These are phyloP conservation scores for Encarsia formosa DNA, from an alignment of 2,888 invertebrate species.

Conservation along the genomic window DNA sequence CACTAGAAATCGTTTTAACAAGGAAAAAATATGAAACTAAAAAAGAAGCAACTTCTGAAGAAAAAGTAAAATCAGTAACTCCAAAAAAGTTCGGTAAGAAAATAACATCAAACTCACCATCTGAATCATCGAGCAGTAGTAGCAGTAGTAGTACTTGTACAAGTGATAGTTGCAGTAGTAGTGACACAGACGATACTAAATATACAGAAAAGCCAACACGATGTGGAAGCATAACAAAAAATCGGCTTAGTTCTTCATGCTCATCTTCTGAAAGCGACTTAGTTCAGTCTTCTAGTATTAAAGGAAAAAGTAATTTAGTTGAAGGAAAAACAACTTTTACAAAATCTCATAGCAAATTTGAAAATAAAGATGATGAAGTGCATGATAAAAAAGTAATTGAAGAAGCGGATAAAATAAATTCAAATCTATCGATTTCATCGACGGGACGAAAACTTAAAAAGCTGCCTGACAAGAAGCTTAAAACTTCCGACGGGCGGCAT, in stretches of 20 bases:
- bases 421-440: slow-evolving; percentile 30
- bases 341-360: slow-evolving; percentile 38
- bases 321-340: neutral
- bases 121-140: slow-evolving; percentile 57
- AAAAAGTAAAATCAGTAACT: slow-evolving; percentile 32
- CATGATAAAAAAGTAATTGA: slow-evolving; percentile 7
- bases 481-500: slow-evolving; percentile 77
- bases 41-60: slow-evolving; percentile 45
- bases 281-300: slow-evolving; percentile 35
- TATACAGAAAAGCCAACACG: slow-evolving; percentile 30
- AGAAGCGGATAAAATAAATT: slow-evolving; percentile 22
- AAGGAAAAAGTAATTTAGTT: slow-evolving; percentile 7
- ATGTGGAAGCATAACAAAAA: slow-evolving; percentile 32
- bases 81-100: slow-evolving; percentile 33
- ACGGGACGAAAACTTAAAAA: slow-evolving; percentile 57
- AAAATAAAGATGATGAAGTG: slow-evolving; percentile 6
- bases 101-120: slow-evolving; percentile 46
- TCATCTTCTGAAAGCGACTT: slow-evolving; percentile 44
- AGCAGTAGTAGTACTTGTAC: slow-evolving; percentile 49
- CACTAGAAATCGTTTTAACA: slow-evolving; percentile 24
- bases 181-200: slow-evolving; percentile 45
- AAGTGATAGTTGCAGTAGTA: slow-evolving; percentile 50
- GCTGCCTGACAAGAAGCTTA: slow-evolving; percentile 77
- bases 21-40: slow-evolving; percentile 41
- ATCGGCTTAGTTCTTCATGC: slow-evolving; percentile 40